Base-by-base conservation (phyloP, 2,113 vertebrate species). In the Macroglossus sobrinus region DNA sequence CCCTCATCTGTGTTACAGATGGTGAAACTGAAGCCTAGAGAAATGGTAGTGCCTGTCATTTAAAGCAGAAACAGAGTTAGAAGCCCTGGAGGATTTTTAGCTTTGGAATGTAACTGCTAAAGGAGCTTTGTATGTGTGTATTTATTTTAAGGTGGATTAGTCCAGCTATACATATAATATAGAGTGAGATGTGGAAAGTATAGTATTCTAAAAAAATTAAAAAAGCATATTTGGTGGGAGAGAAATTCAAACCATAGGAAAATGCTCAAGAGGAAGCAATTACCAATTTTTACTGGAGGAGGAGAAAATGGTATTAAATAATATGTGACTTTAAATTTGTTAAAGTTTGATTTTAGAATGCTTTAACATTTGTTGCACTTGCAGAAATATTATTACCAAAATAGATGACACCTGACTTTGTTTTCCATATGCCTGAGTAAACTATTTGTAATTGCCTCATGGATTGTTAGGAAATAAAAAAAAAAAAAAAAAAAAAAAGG, bases 321-420 rank as follows among this genome's bases (percentile, higher is more conserved):
- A 84, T 59, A 38, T 30, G 57, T 71, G 47, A 61, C 18, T 96
- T 76, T 43, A 76, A 21, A 38, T 78, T 85, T 43, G 63, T 82
- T 59, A 10, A 89, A 63, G 15, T 61, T 88, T 93, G 22, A 28
- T 69, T 88, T 96, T 84, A 80, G 93, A 90, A 55, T 66, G 53
- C 4, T 45, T 90, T 84, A 35, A 18, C 33, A 18, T 84, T 96
- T 74, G 12, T 57, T 75, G 12, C 8, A 40, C n/a, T 80, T 38
- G 43, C 0, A 47, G 43, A 85, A 88, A 84, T 84, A 92, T 59
- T 84, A n/a, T 45, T 78, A 45, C 12, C 38, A 64, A 79, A 82
- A 61, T 55, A 59, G 74, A 50, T 78, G 57, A 59, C 28, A 35
- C 33, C 47, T n/a, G 19, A 38, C 15, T 63, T 45, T 59, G 19